These are phyloP conservation scores for Mnemiopsis leidyi DNA, from an alignment of 37 sponge, comb jelly and placozoan species.

Conservation along the genomic window DNA sequence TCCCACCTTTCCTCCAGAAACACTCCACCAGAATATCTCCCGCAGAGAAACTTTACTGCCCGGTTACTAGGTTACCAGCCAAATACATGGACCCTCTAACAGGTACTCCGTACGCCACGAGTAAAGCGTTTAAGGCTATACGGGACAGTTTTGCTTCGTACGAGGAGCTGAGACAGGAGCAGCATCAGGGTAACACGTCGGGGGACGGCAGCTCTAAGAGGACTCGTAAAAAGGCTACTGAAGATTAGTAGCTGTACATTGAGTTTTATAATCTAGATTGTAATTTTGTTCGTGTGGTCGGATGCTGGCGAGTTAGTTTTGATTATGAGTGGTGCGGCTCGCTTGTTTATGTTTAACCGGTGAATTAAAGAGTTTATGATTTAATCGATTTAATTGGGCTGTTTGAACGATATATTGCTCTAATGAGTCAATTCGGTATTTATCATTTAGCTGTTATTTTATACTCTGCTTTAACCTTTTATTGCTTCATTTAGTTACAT, in stretches of 20 bases:
- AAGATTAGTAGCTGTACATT: neutral
- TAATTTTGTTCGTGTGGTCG: no score
- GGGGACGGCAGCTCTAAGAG: constrained; percentile 10
- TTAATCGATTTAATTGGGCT: no score
- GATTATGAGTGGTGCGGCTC: no score
- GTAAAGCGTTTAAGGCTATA: constrained; percentile 87
- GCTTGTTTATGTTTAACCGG: no score
- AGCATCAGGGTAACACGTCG: neutral
- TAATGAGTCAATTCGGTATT: no score
- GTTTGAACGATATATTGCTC: no score
- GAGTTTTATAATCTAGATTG: no score
- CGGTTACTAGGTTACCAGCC: constrained; percentile 89
- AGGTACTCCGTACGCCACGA: constrained; percentile 82
- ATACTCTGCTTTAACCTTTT: constrained; percentile 1
- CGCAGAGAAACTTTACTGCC: constrained; percentile 72
- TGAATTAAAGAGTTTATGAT: no score
- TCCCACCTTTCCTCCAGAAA: constrained; percentile 69
- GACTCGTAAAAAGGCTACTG: constrained; percentile 11
- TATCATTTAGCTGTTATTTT: no score
- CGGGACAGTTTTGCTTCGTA: constrained; percentile 51
- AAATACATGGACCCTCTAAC: constrained; percentile 94
- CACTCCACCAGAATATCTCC: constrained; percentile 26
- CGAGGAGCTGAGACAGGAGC: constrained; percentile 43
- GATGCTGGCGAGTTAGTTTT: no score
- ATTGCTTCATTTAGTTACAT: neutral